These are phyloP conservation scores for Gnatocerus cornutus DNA, from an alignment of 2,888 invertebrate species.

Conservation along the genomic window DNA sequence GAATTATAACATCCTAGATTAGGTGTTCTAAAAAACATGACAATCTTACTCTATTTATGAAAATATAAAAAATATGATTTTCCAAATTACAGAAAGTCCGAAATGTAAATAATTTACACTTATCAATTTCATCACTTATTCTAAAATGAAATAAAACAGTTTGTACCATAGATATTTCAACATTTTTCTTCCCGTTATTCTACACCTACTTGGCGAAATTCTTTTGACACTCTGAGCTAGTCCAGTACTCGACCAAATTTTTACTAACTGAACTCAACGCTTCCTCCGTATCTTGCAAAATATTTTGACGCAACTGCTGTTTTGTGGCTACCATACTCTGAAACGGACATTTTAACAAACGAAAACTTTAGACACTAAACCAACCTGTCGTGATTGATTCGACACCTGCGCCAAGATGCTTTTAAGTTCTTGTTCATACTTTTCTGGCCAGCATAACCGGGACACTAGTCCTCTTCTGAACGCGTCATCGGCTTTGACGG, in stretches of 20 bases:
- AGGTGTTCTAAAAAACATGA: slow-evolving; percentile 53
- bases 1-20: slow-evolving; percentile 47
- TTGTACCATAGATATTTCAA: slow-evolving; percentile 56
- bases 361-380: slow-evolving; percentile 47
- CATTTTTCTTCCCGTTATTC: slow-evolving; percentile 36
- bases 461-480: slow-evolving; percentile 85
- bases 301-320: slow-evolving; percentile 75
- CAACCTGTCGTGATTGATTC: slow-evolving; percentile 83
- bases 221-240: slow-evolving; percentile 80
- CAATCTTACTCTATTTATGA: slow-evolving; percentile 55
- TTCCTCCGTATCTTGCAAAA: slow-evolving; percentile 74
- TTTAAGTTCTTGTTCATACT: slow-evolving; percentile 84
- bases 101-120: slow-evolving; percentile 35
- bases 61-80: slow-evolving; percentile 60
- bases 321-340: slow-evolving; percentile 80
- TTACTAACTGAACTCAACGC: slow-evolving; percentile 80
- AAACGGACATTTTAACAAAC: slow-evolving; percentile 62
- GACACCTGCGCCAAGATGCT: slow-evolving; percentile 81
- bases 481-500: slow-evolving; percentile 87
- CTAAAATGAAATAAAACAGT: slow-evolving; percentile 52
- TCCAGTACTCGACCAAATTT: slow-evolving; percentile 83
- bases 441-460: slow-evolving; percentile 84
- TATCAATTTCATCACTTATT: slow-evolving; percentile 48
- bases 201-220: slow-evolving; percentile 60
- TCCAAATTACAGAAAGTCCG: slow-evolving; percentile 37